phyloP scores from a whole-genome alignment of 2,888 invertebrate species.

The Cepaea hortensis region DNA sequence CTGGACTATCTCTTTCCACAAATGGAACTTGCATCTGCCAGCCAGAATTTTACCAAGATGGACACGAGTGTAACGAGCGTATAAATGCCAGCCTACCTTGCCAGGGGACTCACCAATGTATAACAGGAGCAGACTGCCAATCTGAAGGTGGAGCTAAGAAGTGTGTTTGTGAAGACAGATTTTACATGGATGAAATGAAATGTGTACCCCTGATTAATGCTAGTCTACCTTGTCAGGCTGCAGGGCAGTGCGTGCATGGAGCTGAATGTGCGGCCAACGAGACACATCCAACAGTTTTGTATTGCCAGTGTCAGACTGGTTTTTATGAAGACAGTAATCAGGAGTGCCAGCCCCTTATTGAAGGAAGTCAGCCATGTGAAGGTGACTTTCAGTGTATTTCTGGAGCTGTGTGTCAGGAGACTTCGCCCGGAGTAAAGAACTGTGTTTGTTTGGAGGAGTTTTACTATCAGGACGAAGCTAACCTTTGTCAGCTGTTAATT shows the following conservation, averaged over 20 bases:
- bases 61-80: slow-evolving; percentile 28
- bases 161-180: slow-evolving; percentile 29
- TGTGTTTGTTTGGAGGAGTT: slow-evolving; percentile 42
- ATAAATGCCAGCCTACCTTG: slow-evolving; percentile 16
- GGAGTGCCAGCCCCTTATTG: slow-evolving; percentile 25
- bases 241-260: slow-evolving; percentile 44
- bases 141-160: neutral
- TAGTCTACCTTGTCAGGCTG: slow-evolving; percentile 32
- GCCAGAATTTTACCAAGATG: slow-evolving; percentile 35
- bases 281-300: neutral
- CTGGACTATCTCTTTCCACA: neutral
- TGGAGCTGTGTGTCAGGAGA: slow-evolving; percentile 42
- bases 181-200: slow-evolving; percentile 11
- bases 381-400: slow-evolving; percentile 40
- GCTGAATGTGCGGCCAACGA: slow-evolving; percentile 39
- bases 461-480: slow-evolving; percentile 37
- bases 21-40: slow-evolving; percentile 43
- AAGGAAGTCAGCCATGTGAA: slow-evolving; percentile 35
- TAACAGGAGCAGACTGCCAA: slow-evolving; percentile 25
- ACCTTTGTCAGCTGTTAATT: slow-evolving; percentile 29
- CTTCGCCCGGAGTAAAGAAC: neutral
- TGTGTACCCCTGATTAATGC: slow-evolving; percentile 42
- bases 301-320: slow-evolving; percentile 39
- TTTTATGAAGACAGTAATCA: slow-evolving; percentile 22
- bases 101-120: slow-evolving; percentile 14